A percentile compares a stretch with the other conserved stretches of the same genome.
Evolutionary conservation across 2,797 vertebrate genomes (phyloP).

Genomic region (Lycodopsis pacificus): DNA sequence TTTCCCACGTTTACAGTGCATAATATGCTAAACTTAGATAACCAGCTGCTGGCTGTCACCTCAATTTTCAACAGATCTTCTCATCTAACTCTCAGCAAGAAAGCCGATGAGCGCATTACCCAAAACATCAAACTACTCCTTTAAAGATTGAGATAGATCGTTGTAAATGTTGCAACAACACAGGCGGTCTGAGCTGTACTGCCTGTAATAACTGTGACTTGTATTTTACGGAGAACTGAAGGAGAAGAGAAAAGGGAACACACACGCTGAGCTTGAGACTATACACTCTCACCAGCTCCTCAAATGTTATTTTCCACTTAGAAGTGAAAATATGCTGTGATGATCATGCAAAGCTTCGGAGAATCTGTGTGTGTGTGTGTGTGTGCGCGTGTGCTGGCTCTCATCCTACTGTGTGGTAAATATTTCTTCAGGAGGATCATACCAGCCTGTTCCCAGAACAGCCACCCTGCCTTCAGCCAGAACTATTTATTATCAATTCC

Average conservation of each 20-base stretch:
- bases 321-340: slow-evolving; percentile 56
- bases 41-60: not conserved
- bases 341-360: slow-evolving; percentile 46
- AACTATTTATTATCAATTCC: slow-evolving; percentile 78
- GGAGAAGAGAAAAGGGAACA: slow-evolving; percentile 25
- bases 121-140: not conserved
- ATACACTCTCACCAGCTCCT: slow-evolving; percentile 32
- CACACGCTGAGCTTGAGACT: slow-evolving; percentile 40
- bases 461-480: slow-evolving; percentile 53
- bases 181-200: slow-evolving; percentile 33
- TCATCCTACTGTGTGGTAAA: slow-evolving; percentile 59
- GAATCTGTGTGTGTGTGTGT: slow-evolving; percentile 28
- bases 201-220: slow-evolving; percentile 35
- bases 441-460: slow-evolving; percentile 66
- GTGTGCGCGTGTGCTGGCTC: slow-evolving; percentile 20
- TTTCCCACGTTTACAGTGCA: not conserved
- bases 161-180: slow-evolving; percentile 21
- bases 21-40: slow-evolving; percentile 1
- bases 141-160: slow-evolving; percentile 1
- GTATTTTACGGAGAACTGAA: slow-evolving; percentile 23
- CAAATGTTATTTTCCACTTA: slow-evolving; percentile 57
- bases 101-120: not conserved
- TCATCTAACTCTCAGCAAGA: not conserved
- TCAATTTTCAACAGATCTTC: not conserved
- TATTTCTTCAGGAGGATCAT: slow-evolving; percentile 67